Conservation (phyloP, 92 coral and sea anemone species). For the Paramuricea clavata region DNA sequence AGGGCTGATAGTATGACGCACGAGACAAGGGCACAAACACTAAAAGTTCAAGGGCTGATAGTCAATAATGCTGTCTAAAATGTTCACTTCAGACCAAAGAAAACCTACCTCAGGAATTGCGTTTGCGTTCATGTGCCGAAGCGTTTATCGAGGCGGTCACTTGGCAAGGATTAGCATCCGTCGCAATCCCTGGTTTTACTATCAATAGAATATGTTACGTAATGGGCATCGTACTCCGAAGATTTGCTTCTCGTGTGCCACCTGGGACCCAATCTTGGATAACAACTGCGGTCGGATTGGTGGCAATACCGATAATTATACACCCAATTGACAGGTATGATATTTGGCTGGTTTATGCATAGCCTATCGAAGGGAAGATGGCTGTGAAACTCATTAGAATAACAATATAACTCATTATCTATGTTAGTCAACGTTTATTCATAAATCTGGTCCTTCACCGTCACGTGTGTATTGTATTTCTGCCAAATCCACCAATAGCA, state of each 20-base stretch:
- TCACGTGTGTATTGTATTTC: too few relatives aligned
- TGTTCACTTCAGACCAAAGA: slow-evolving; percentile 68
- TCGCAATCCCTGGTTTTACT: slow-evolving; percentile 94
- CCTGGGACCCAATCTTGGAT: slow-evolving; percentile 84
- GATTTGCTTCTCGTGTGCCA: slow-evolving; percentile 70
- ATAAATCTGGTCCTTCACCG: too few relatives aligned
- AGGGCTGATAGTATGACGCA: too few relatives aligned
- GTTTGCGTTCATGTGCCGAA: slow-evolving; percentile 76
- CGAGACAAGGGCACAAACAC: too few relatives aligned
- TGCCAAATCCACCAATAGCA: too few relatives aligned
- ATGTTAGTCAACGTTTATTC: too few relatives aligned
- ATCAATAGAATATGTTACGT: slow-evolving; percentile 92
- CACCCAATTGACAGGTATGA: slow-evolving; percentile 97
- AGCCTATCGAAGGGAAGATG: too few relatives aligned
- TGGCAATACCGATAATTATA: slow-evolving; percentile 90
- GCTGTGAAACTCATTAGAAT: too few relatives aligned
- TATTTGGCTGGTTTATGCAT: too few relatives aligned
- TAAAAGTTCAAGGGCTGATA: too few relatives aligned
- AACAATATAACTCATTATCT: too few relatives aligned
- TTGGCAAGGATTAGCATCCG: slow-evolving; percentile 99
- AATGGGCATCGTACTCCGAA: slow-evolving; percentile 76
- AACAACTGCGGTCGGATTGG: slow-evolving; percentile 82
- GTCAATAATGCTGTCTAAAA: too few relatives aligned
- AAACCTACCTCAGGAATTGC: slow-evolving; percentile 57
- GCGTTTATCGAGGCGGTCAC: slow-evolving; percentile 87